Base-by-base conservation (phyloP, 1,140 invertebrate species). In the Scaptomyza hsui region DNA sequence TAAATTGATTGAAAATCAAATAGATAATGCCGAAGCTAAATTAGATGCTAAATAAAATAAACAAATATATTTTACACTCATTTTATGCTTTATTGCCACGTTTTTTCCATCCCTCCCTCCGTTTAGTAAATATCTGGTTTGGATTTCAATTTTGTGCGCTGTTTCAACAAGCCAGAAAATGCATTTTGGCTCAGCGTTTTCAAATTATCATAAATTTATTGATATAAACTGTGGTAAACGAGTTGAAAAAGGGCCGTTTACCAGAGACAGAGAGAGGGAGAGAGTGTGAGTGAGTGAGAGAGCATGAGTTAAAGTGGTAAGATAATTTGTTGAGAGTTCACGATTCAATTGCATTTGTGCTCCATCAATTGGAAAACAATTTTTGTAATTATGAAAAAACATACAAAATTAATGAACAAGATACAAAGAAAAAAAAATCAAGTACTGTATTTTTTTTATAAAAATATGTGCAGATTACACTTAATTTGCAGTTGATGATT, bases 311-410 rank as follows among this genome's bases (percentile, higher is more conserved):
- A 29, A 29, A 29, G 26, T 29, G 26, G 37, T 32, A 9, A 61
- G 13, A 60, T 12, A 65, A 56, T 29, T 53, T 67, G 61, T 44
- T 4, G 13, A 9, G 57, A 60, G 24, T 39, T 39, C 37, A 35
- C 56, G 51, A 55, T 55, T 71, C 68, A 49, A 64, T 65, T 65
- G 64, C 61, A 53, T 65, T 42, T 61, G 42, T 64, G 74, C 70
- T 77, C 12, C 52, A 56, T 64, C 42, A 68, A 73, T 72, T 73
- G 74, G 48, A 77, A 77, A 77, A 69, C 60, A 73, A 77, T 76
- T 76, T 73, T 73, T 70, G 57, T 69, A 61, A 73, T 73, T 73
- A 56, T 53, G 37, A 64, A 62, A 60, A 37, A 45, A 56, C 51
- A 55, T 55, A 59, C 16, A 56, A 32, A 59, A 13, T 41, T 32